Percentiles rank a stretch among this genome's conserved stretches.
Conservation (phyloP, 2,113 vertebrate genomes). For the Phyllopteryx taeniolatus region DNA sequence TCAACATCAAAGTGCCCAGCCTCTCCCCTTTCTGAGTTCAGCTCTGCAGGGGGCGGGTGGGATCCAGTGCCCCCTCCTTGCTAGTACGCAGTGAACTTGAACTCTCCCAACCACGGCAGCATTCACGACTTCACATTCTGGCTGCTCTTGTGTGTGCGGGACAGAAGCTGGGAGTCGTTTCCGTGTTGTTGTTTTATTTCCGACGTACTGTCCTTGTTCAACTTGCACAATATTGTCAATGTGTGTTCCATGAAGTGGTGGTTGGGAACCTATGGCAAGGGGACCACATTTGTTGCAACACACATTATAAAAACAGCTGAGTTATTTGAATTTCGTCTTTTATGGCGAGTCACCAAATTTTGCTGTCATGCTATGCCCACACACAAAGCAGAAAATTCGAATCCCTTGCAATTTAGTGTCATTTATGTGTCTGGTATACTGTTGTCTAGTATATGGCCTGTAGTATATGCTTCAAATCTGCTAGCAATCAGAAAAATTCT, state of each 20-base stretch:
- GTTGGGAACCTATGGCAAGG: not conserved
- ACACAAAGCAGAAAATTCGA: too few relatives aligned
- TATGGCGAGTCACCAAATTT: too few relatives aligned
- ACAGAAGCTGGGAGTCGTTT: slow-evolving; percentile 7
- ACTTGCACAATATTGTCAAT: slow-evolving; percentile 47
- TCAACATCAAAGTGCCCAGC: slow-evolving; percentile 95
- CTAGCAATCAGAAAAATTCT: not conserved
- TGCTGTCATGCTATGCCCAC: too few relatives aligned
- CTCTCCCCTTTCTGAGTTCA: slow-evolving; percentile 82
- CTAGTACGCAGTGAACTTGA: not conserved
- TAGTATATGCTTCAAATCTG: not conserved
- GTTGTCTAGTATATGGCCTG: too few relatives aligned
- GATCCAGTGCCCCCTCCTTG: not conserved
- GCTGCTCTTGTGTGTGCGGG: not conserved
- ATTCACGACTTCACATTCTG: not conserved
- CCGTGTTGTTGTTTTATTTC: not conserved
- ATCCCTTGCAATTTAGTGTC: not conserved
- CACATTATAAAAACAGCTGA: not conserved
- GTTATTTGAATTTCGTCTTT: too few relatives aligned
- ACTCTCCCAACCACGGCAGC: not conserved
- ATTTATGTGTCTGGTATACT: not conserved
- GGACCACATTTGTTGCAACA: not conserved
- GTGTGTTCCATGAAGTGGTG: slow-evolving; percentile 22
- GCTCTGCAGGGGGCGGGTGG: slow-evolving; percentile 3
- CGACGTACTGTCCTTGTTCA: not conserved